Evolutionary conservation across 2,113 vertebrate genomes (phyloP).

Genomic region (Ia io): DNA sequence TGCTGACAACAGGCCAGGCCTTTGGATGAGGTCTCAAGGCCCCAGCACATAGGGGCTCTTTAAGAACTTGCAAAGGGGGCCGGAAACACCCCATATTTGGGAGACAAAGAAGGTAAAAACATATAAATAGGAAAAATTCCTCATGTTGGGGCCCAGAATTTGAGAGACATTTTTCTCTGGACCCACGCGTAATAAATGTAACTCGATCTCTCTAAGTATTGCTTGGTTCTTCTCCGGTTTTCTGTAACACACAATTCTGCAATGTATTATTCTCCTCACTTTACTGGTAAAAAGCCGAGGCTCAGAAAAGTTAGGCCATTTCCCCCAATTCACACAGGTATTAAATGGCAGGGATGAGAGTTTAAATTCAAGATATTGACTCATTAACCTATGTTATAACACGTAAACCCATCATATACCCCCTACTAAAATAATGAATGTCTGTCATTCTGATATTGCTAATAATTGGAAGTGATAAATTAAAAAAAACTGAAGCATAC

Average conservation of each 20-base stretch:
- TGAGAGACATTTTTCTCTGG: too few species aligned
- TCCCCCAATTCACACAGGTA: not conserved
- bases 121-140: too few species aligned
- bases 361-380: conserved; percentile 19
- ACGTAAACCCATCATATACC: not conserved
- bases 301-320: not conserved
- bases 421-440: not conserved
- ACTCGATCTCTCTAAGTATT: too few species aligned
- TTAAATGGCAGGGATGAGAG: not conserved
- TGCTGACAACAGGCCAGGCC: too few species aligned
- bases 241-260: not conserved
- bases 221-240: too few species aligned
- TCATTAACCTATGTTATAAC: not conserved
- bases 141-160: too few species aligned
- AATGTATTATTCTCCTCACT: not conserved
- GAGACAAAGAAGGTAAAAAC: too few species aligned
- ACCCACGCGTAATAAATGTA: too few species aligned
- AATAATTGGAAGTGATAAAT: not conserved
- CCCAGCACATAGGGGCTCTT: too few species aligned
- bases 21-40: too few species aligned
- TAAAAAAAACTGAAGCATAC: not conserved
- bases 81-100: too few species aligned
- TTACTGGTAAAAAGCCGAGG: not conserved
- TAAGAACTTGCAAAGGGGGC: too few species aligned
- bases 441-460: not conserved